Evolutionary conservation across 2,113 vertebrate genomes (phyloP).

Genomic region (Morone saxatilis): DNA sequence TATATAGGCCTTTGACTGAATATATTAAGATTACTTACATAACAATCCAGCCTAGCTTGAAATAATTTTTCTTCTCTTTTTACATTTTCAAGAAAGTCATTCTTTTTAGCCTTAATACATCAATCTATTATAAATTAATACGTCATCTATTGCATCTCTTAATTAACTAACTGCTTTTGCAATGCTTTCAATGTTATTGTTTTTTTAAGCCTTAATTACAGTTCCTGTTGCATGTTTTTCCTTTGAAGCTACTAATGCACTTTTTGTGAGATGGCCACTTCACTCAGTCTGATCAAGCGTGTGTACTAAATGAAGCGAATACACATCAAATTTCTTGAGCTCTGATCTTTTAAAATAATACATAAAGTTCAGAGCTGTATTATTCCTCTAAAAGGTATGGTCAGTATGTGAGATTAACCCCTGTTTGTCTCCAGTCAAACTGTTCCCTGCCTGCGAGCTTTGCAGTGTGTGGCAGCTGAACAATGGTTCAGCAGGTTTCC

Average conservation of each 20-base stretch:
- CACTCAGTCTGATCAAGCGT: not conserved
- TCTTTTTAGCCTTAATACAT: not conserved
- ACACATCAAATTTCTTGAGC: not conserved
- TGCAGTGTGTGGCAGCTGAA: constrained; percentile 31
- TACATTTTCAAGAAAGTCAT: not conserved
- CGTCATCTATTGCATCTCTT: too few relatives aligned
- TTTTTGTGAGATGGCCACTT: not conserved
- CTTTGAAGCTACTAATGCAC: not conserved
- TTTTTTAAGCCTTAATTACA: constrained; percentile 1
- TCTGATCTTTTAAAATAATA: not conserved
- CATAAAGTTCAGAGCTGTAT: not conserved
- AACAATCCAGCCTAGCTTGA: not conserved
- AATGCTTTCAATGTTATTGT: not conserved
- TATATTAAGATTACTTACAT: not conserved
- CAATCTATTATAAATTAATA: too few relatives aligned
- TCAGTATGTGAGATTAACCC: not conserved
- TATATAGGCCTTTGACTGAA: too few relatives aligned
- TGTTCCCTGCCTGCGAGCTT: constrained; percentile 5
- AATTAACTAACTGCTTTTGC: not conserved
- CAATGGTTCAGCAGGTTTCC: constrained; percentile 38
- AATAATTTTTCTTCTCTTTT: not conserved
- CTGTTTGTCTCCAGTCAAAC: not conserved
- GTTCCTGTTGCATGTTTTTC: not conserved
- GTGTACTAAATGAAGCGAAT: not conserved
- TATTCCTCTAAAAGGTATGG: not conserved